These are phyloP conservation scores for Phthorimaea operculella DNA, from an alignment of 1,140 invertebrate genomes.

Conservation along the genomic window DNA sequence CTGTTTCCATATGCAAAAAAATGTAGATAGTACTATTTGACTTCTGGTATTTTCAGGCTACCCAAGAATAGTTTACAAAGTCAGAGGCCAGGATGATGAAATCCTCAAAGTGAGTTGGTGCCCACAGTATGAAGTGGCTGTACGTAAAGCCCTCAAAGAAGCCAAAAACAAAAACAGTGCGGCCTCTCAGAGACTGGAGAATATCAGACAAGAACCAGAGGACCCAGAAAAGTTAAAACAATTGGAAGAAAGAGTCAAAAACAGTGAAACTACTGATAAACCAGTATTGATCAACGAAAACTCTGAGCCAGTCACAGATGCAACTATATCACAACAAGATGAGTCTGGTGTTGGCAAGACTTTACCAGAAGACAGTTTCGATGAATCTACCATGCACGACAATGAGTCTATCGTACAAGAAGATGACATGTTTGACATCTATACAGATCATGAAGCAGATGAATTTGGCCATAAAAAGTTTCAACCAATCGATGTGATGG, in stretches of 20 bases:
- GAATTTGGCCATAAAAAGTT: slow-evolving; percentile 63
- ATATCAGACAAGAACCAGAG: slow-evolving; percentile 26
- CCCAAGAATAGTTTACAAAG: slow-evolving; percentile 72
- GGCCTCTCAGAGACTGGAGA: slow-evolving; percentile 30
- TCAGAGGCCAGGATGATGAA: slow-evolving; percentile 78
- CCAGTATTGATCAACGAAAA: slow-evolving; percentile 1
- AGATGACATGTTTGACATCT: slow-evolving; percentile 61
- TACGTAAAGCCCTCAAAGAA: slow-evolving; percentile 33
- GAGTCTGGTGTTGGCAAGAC: slow-evolving; percentile 35
- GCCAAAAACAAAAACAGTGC: slow-evolving; percentile 22
- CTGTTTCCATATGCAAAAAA: no score
- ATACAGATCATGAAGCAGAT: slow-evolving; percentile 53
- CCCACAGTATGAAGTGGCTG: slow-evolving; percentile 61
- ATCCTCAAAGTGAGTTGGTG: slow-evolving; percentile 80
- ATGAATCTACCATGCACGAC: slow-evolving; percentile 19
- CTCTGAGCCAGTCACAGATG: not conserved
- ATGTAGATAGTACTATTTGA: not conserved
- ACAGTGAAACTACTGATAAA: not conserved
- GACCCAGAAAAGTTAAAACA: slow-evolving; percentile 6
- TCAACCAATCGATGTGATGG: slow-evolving; percentile 41
- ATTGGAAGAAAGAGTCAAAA: slow-evolving; percentile 3
- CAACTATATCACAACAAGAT: slow-evolving; percentile 13
- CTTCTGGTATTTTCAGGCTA: slow-evolving; percentile 51
- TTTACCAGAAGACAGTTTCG: slow-evolving; percentile 48
- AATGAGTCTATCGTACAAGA: slow-evolving; percentile 28